phyloP scores from a whole-genome alignment of 2,113 vertebrate genomes.

The Dicrurus megarhynchus region DNA sequence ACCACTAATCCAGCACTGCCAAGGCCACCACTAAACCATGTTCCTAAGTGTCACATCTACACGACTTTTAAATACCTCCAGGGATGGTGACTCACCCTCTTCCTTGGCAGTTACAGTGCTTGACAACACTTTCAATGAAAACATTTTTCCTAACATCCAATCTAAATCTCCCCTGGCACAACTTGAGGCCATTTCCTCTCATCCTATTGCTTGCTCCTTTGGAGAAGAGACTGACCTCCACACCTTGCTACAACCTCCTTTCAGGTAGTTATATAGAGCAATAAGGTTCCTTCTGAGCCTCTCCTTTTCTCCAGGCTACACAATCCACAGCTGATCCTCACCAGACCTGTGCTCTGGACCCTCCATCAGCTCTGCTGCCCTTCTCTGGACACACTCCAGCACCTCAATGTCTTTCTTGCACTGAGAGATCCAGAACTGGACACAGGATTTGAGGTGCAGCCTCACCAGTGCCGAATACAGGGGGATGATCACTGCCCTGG shows the following conservation, averaged over 20 bases:
- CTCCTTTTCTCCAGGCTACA: neutral
- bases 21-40: neutral
- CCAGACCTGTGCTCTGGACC: neutral
- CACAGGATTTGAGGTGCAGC: neutral
- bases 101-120: neutral
- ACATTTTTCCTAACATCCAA: neutral
- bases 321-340: neutral
- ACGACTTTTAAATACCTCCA: neutral
- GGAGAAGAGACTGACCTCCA: neutral
- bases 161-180: neutral
- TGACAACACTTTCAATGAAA: neutral
- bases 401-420: neutral
- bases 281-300: neutral
- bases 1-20: neutral
- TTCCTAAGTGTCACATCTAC: neutral
- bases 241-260: neutral
- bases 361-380: fast-evolving
- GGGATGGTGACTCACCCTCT: neutral
- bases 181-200: neutral
- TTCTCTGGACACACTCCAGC: neutral
- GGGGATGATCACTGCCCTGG: neutral
- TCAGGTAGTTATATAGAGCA: neutral
- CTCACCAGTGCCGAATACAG: fast-evolving
- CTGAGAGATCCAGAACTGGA: neutral
- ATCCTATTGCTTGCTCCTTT: fast-evolving